Percentiles rank a stretch among this genome's conserved stretches.
phyloP scores from a whole-genome alignment of 92 coral and sea anemone species.

The Umimayanthus chanpuru region DNA sequence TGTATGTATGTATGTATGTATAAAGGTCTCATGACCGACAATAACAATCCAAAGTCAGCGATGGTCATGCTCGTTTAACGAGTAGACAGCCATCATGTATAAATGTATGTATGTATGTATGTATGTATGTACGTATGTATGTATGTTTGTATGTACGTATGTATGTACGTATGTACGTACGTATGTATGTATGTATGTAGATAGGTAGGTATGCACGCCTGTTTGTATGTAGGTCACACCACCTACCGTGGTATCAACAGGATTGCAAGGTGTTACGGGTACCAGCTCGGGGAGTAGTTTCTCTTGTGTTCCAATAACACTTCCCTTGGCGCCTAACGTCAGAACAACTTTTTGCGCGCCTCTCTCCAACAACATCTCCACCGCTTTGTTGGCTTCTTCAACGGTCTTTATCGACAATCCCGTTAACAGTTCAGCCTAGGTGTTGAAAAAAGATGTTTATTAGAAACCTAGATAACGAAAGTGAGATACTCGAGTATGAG shows the following conservation, averaged over 20 bases:
- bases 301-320: slow-evolving; percentile 91
- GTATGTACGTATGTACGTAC: no score
- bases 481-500: neutral
- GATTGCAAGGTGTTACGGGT: slow-evolving; percentile 87
- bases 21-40: no score
- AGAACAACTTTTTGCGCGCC: slow-evolving; percentile 89
- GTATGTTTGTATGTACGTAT: no score
- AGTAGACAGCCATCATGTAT: no score
- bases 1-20: no score
- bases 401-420: slow-evolving; percentile 85
- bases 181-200: no score
- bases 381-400: slow-evolving; percentile 91
- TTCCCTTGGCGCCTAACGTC: slow-evolving; percentile 90
- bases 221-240: neutral
- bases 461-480: neutral
- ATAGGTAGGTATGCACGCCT: neutral
- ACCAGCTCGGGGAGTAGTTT: slow-evolving; percentile 89
- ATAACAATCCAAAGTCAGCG: no score
- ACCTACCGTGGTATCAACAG: slow-evolving; percentile 96
- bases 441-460: neutral
- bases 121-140: neutral
- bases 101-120: neutral
- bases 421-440: slow-evolving; percentile 91
- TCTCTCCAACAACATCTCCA: slow-evolving; percentile 86
- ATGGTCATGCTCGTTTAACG: no score